phyloP scores from a whole-genome alignment of 92 coral and sea anemone species.

The Porites cylindrica region DNA sequence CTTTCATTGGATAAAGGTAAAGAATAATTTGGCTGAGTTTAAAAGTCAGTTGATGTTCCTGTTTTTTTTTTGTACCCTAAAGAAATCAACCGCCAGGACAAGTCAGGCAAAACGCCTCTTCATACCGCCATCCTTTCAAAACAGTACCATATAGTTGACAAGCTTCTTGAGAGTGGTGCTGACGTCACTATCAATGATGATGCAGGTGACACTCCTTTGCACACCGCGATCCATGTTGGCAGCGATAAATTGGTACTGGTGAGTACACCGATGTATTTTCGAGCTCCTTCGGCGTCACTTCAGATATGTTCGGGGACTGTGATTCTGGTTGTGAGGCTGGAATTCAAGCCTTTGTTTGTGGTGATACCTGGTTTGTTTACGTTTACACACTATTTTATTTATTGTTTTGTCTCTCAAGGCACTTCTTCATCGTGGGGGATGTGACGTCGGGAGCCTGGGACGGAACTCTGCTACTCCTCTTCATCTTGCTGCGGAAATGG shows the following conservation, averaged over 20 bases:
- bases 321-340: background rate
- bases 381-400: background rate
- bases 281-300: background rate
- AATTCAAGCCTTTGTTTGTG: too few relatives aligned
- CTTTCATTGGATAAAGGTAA: too few relatives aligned
- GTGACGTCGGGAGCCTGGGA: slow-evolving; percentile 41
- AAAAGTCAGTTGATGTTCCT: too few relatives aligned
- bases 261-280: background rate
- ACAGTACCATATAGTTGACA: slow-evolving; percentile 46
- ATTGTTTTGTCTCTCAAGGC: slow-evolving; percentile 12
- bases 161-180: slow-evolving; percentile 54
- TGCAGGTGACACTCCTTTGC: slow-evolving; percentile 70
- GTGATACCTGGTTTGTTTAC: too few relatives aligned
- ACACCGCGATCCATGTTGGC: slow-evolving; percentile 69
- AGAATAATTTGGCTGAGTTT: too few relatives aligned
- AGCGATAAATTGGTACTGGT: slow-evolving; percentile 63
- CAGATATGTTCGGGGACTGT: background rate
- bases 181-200: slow-evolving; percentile 65
- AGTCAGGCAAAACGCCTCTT: slow-evolving; percentile 68
- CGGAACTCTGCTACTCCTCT: slow-evolving; percentile 65
- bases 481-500: slow-evolving; percentile 69
- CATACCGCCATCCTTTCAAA: slow-evolving; percentile 73
- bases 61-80: too few relatives aligned
- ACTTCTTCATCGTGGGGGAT: slow-evolving; percentile 59
- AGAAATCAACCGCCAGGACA: slow-evolving; percentile 58